Evolutionary conservation across 2,797 vertebrate genomes (phyloP).

Genomic region (Falco berigora): DNA sequence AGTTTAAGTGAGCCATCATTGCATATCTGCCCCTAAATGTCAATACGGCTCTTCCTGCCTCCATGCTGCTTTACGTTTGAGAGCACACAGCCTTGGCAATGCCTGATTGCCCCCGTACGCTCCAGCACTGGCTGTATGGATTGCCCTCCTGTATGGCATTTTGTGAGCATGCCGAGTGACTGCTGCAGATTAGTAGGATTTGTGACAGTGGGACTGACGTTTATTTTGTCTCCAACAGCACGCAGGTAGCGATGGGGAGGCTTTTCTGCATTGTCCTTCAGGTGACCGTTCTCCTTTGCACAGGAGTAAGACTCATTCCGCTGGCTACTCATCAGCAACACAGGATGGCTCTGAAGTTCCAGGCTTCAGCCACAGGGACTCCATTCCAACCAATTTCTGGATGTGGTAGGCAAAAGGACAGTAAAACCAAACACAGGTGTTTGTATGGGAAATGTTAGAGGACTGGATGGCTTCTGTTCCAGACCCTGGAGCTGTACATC

Average conservation of each 20-base stretch:
- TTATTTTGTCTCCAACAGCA: neutral
- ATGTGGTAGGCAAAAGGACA: too few species aligned
- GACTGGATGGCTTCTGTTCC: neutral
- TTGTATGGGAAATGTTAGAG: neutral
- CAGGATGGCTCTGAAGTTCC: neutral
- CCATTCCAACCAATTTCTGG: neutral
- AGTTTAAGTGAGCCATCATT: neutral
- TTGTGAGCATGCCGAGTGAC: neutral
- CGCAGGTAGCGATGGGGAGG: rapidly evolving
- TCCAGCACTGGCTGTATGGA: neutral
- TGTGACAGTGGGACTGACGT: neutral
- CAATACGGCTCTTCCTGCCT: neutral
- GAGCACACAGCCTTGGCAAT: neutral
- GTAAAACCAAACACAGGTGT: neutral
- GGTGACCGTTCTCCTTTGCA: neutral
- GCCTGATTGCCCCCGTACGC: neutral
- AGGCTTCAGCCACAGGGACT: neutral
- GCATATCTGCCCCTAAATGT: neutral
- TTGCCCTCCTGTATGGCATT: neutral
- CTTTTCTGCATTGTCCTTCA: neutral
- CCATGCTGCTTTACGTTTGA: neutral
- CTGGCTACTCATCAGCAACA: neutral
- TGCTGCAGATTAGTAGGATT: neutral
- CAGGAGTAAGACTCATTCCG: neutral
- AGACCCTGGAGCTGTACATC: neutral